These are phyloP conservation scores for Synodontis membranacea DNA, from an alignment of 2,113 vertebrate species.

Conservation along the genomic window DNA sequence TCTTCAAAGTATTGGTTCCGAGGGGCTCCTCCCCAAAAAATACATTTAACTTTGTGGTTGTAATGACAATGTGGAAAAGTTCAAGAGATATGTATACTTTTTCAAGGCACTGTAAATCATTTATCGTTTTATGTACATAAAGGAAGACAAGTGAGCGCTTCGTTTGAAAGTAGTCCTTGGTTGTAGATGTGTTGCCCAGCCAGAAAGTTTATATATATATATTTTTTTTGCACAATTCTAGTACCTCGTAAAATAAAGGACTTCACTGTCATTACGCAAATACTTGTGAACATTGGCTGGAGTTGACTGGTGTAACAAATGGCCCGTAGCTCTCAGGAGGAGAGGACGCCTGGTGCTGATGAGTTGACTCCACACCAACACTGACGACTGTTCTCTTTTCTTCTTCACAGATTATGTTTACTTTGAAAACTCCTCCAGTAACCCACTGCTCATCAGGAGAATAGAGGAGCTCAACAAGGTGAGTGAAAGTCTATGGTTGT, in stretches of 20 bases:
- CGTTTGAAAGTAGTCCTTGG: too few species aligned
- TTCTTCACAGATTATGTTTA: constrained; percentile 78
- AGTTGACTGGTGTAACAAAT: background rate
- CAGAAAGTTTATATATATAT: background rate
- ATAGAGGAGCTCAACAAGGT: constrained; percentile 85
- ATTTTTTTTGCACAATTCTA: background rate
- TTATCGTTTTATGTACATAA: background rate
- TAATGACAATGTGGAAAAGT: too few species aligned
- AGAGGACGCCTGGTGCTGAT: constrained; percentile 1
- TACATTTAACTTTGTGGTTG: too few species aligned
- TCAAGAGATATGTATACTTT: too few species aligned
- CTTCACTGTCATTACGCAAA: background rate
- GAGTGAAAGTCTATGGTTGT: constrained; percentile 47
- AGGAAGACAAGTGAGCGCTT: background rate
- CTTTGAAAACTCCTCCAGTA: constrained; percentile 84
- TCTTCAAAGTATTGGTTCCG: too few species aligned
- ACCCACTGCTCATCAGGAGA: constrained; percentile 81
- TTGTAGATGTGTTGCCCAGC: background rate
- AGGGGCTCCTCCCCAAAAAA: too few species aligned
- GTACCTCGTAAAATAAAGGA: background rate
- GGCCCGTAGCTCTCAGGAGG: constrained; percentile 14
- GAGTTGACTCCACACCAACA: background rate
- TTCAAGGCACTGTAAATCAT: too few species aligned
- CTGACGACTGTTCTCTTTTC: constrained; percentile 2
- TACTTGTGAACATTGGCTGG: background rate